Conservation (phyloP, 2,797 vertebrate genomes). For the Parauchenoglanis punctatus region DNA sequence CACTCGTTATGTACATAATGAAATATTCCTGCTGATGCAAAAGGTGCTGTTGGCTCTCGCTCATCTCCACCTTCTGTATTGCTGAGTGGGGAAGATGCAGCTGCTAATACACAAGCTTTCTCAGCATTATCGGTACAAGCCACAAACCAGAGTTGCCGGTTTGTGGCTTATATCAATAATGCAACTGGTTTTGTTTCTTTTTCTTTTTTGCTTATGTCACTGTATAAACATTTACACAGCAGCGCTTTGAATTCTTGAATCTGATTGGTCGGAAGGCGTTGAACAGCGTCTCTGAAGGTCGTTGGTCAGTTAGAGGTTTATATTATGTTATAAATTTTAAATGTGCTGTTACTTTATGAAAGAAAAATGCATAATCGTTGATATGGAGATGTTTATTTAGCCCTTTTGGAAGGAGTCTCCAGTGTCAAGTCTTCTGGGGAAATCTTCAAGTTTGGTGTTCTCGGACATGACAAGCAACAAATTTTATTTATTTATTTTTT, state of each 20-base stretch:
- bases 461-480: background rate
- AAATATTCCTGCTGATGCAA: conserved; percentile 79
- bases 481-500: background rate
- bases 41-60: conserved; percentile 66
- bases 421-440: background rate
- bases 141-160: background rate
- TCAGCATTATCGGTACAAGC: background rate
- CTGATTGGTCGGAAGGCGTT: background rate
- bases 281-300: background rate
- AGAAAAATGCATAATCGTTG: background rate
- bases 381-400: background rate
- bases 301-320: background rate
- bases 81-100: conserved; percentile 24
- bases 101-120: background rate
- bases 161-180: background rate
- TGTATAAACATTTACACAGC: background rate
- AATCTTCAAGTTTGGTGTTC: background rate
- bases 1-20: conserved; percentile 81
- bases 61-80: conserved; percentile 35
- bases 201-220: background rate
- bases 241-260: background rate
- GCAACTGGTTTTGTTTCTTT: background rate
- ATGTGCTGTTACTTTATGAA: background rate
- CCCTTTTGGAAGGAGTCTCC: background rate
- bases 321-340: background rate